phyloP scores from a whole-genome alignment of 2,113 vertebrate species.

The Melanerpes formicivorus region DNA sequence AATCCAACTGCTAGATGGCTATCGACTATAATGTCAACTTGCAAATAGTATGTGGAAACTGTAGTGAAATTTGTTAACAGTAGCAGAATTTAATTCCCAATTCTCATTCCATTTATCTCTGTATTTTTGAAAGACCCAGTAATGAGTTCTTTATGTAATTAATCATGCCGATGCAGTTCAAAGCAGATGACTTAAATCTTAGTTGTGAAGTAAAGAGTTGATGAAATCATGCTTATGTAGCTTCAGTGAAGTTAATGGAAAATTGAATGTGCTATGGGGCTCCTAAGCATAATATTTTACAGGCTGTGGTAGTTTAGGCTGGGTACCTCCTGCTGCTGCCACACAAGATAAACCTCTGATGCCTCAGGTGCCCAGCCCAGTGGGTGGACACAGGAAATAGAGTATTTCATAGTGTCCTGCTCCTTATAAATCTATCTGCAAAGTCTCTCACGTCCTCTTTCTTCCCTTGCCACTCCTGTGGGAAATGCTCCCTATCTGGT shows the following conservation, averaged over 20 bases:
- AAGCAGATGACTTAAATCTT: conserved; percentile 10
- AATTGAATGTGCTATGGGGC: neutral
- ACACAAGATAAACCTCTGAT: too few relatives aligned
- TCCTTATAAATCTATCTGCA: too few relatives aligned
- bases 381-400: too few relatives aligned
- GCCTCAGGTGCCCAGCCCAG: too few relatives aligned
- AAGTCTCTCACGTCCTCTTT: too few relatives aligned
- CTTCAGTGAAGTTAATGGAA: neutral
- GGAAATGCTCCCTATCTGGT: too few relatives aligned
- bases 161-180: conserved; percentile 9
- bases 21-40: neutral
- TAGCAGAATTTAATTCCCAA: conserved; percentile 26
- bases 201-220: neutral
- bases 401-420: too few relatives aligned
- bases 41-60: neutral
- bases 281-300: neutral
- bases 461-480: too few relatives aligned
- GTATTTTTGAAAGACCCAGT: conserved; percentile 3
- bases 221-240: neutral
- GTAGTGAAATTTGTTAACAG: neutral
- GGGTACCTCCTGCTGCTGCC: too few relatives aligned
- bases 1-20: neutral
- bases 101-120: conserved; percentile 9
- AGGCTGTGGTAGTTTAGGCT: too few relatives aligned
- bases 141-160: conserved; percentile 42